Base-by-base conservation (phyloP, 2,888 invertebrate genomes). In the Drepana falcataria region DNA sequence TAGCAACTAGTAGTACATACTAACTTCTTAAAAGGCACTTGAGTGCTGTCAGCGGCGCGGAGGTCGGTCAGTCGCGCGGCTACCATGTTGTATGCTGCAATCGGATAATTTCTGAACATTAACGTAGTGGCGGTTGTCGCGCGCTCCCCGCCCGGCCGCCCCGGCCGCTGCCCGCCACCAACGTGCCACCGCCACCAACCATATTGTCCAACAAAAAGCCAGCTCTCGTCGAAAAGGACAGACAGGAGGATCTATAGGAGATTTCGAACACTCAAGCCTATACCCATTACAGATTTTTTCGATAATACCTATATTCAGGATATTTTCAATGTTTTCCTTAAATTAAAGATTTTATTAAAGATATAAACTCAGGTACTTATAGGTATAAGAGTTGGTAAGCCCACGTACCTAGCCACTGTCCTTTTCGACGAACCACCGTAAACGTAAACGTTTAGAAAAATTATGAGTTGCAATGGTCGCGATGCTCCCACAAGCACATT, bases 1-100 rank as follows among this genome's bases (percentile, higher is more conserved):
- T 9, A 2, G 2, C 3, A 9, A 44, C 3, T 44, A 9, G 9
- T 9, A 9, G 1, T 44, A 44, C 2, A 7, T 9, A 95, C 97
- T 97, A 92, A 98, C 98, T 97, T 97, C 94, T 97, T 97, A 95
- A 97, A 96, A 96, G 97, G 97, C 96, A 98, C 96, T 95, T 96
- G 96, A 94, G 97, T 97, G 95, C 96, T 96, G 93, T 95, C 94
- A 88, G 97, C 97, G 91, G 97, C 97, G 92, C 97, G 95, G 79
- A 96, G 94, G 92, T 98, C 97, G 75, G 97, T 97, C 87, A 97
- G 95, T 87, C 98, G 95, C 94, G 97, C 97, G 91, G 98, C 96
- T 94, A 98, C 98, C 97, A 98, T 97, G 93, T 97, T 97, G 94
- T 98, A 98, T 93, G 97, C 98, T 98, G 95, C 91, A 96, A 96